A percentile compares a stretch with the other conserved stretches of the same genome.
Conservation (phyloP, 64 coral and sea anemone species). For the Montipora foliosa region DNA sequence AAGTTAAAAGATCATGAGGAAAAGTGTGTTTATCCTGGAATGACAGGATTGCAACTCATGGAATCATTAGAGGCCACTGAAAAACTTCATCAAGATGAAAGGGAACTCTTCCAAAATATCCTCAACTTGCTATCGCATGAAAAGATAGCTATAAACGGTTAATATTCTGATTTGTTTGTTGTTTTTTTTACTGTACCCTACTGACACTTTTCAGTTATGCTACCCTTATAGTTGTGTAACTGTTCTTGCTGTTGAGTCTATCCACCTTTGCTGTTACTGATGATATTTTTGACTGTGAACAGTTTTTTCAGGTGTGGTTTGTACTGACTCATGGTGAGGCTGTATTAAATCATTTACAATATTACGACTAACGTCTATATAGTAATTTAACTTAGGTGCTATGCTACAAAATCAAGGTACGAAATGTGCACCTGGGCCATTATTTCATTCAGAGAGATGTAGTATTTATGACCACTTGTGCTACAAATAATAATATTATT, state of each 20-base stretch:
- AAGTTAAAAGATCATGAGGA: constrained; percentile 80
- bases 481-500: no score
- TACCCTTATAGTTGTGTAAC: neutral
- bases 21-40: constrained; percentile 83
- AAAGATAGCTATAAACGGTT: constrained; percentile 99
- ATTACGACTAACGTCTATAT: constrained; percentile 4
- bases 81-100: constrained; percentile 71
- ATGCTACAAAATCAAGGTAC: no score
- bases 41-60: constrained; percentile 92
- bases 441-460: no score
- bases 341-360: neutral
- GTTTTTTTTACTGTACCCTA: neutral
- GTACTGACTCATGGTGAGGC: constrained; percentile 28
- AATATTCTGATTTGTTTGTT: constrained; percentile 65
- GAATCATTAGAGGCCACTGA: constrained; percentile 77
- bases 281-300: constrained; percentile 19
- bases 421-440: no score
- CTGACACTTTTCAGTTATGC: neutral
- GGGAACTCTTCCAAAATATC: constrained; percentile 87
- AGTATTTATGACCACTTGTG: no score
- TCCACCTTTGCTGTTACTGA: constrained; percentile 2
- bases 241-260: neutral
- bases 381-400: no score
- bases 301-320: constrained; percentile 51
- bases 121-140: constrained; percentile 90